Base-by-base conservation (phyloP, 2,888 invertebrate species). In the Portevinia maculata region DNA sequence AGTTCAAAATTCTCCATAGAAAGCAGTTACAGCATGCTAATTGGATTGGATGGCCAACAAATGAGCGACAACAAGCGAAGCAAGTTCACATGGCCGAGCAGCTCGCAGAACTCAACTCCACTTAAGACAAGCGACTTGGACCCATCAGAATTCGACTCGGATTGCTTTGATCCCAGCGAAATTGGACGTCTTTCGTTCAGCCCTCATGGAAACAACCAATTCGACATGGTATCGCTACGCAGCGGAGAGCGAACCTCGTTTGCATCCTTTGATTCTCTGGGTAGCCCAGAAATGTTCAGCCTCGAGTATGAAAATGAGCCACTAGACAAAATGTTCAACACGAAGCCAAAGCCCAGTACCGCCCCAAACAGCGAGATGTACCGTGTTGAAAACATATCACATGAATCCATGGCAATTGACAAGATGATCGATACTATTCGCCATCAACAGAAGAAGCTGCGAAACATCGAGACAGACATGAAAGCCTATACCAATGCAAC, bases 1-100 rank as follows among this genome's bases (percentile, higher is more conserved):
- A 34, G 9, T 0, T 52, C 64, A 0, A 71, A 78, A 19, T 57
- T 83, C 15, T 83, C 89, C 2, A 86, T 89, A 19, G 89, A 88
- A 53, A 89, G 88, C 57, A 87, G 79, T 73, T 90, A 89, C 84
- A 88, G 88, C 79, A 87, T 89, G 87, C 73, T 89, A 19, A 88
- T 89, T 11, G 89, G 89, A 4, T 70, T 89, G 11, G 86, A 87
- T 1, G 88, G 88, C 19, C 83, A 81, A 44, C 44, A 19, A 19
- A 87, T 86, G 71, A 87, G 87, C 44, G 87, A 87, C 0, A 55
- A 88, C 0, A 50, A 86, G n/a, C 87, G 87, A 85, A 87, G 85
- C 79, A 71, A 71, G 24, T 76, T 67, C 30, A 87, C 88, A 32
- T 89, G 89, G 89, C 89, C 89, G 0, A 86, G 84, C 17, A 85